Evolutionary conservation across 2,113 vertebrate species (phyloP).

Genomic region (Lathamus discolor): DNA sequence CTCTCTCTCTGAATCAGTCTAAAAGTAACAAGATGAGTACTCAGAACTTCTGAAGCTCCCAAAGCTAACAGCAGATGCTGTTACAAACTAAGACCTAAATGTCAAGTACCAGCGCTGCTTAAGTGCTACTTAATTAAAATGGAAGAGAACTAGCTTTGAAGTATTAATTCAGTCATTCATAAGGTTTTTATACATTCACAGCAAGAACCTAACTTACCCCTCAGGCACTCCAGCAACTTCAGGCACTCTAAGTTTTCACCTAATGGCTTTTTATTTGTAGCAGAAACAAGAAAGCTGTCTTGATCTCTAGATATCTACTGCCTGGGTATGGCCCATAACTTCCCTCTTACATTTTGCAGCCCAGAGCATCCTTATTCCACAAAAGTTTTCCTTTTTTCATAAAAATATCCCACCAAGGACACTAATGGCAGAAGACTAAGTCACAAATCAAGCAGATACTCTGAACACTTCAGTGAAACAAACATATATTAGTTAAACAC

Average conservation of each 20-base stretch:
- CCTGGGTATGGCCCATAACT: not conserved
- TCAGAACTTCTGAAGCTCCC: not conserved
- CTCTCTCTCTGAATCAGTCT: not conserved
- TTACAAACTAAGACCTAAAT: slow-evolving; percentile 15
- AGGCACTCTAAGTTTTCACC: not conserved
- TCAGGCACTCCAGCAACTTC: not conserved
- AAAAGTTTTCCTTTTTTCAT: not conserved
- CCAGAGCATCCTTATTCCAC: not conserved
- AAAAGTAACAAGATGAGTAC: not conserved
- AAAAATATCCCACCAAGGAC: not conserved
- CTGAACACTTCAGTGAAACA: not conserved
- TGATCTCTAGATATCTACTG: not conserved
- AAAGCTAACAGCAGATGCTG: not conserved
- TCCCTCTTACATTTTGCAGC: not conserved
- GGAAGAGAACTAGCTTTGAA: not conserved
- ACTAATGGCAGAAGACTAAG: not conserved
- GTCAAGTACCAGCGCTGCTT: not conserved
- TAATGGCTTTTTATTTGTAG: not conserved
- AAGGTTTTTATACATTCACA: not conserved
- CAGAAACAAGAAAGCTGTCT: not conserved
- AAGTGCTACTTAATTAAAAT: slow-evolving; percentile 31
- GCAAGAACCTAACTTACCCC: not conserved
- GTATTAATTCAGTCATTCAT: not conserved
- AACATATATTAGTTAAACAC: not conserved
- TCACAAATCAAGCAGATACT: not conserved